A percentile compares a stretch with the other conserved stretches of the same genome.
Evolutionary conservation across 2,797 vertebrate genomes (phyloP).

Genomic region (Stomatorhinus walkeri): DNA sequence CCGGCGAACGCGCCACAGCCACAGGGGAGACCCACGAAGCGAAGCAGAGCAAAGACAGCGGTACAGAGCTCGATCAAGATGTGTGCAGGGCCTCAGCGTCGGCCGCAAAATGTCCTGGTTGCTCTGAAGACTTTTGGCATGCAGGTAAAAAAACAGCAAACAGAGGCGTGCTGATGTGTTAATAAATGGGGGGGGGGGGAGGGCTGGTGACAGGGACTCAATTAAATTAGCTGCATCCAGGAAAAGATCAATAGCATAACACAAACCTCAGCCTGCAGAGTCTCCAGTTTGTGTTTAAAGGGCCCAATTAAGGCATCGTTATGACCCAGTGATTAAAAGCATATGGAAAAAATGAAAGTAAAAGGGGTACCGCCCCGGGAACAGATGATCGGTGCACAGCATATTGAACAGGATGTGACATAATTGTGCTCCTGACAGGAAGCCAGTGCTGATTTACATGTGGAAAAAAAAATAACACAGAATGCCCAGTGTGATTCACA

Average conservation of each 20-base stretch:
- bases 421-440: background rate
- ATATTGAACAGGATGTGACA: background rate
- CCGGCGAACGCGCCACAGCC: constrained; percentile 2
- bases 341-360: background rate
- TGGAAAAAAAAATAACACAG: background rate
- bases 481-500: background rate
- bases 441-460: background rate
- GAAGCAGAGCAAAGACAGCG: constrained; percentile 52
- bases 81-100: constrained; percentile 65
- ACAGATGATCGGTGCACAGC: background rate
- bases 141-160: constrained; percentile 67
- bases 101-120: constrained; percentile 46
- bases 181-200: background rate
- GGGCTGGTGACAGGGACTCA: background rate
- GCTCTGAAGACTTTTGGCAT: constrained; percentile 63
- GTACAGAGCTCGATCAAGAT: constrained; percentile 64
- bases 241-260: constrained; percentile 21
- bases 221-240: constrained; percentile 4
- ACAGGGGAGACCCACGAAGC: constrained; percentile 32
- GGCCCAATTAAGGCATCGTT: background rate
- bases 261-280: background rate
- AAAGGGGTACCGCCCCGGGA: background rate
- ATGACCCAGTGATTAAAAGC: background rate
- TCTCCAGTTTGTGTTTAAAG: background rate
- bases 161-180: constrained; percentile 32